Base-by-base conservation (phyloP, 2,113 vertebrate genomes). In the Brienomyrus brachyistius region DNA sequence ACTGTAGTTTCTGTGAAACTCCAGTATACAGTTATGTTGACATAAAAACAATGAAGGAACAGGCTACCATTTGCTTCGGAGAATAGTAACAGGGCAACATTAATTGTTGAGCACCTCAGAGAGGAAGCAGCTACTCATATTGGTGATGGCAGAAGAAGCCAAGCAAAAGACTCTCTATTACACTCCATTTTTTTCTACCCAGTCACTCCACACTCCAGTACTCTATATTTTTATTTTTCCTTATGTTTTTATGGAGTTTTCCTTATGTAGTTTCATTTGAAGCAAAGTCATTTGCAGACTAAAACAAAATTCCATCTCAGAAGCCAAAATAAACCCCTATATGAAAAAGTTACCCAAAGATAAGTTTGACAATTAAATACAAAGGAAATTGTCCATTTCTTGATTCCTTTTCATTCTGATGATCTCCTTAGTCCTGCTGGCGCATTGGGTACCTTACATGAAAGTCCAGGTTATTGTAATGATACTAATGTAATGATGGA, bases 241-340 rank as follows among this genome's bases (percentile, higher is more conserved):
- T 31, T 31, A 31, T 31, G 31, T 31, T 31, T 31, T 31, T 31
- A 31, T 31, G 31, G 90, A 92, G 93, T 93, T 95, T 94, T 93
- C 92, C 92, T 95, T 94, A 92, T 92, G 92, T 94, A 93, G 93
- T 93, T 95, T 95, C 94, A 91, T 94, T 95, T 93, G 92, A 94
- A 94, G 92, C 91, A 70, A 88, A 92, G 92, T 93, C 92, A 93
- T 95, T 95, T 94, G 94, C 93, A 94, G 91, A 93, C 91, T 93
- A 94, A 94, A 95, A 95, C 93, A 95, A 95, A 96, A 93, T 92
- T 95, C 95, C 92, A 95, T 95, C 93, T 94, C 90, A 94, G 91
- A 92, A 91, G 95, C 94, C 94, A 95, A 96, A 94, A 93, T 92
- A 95, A 96, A 95, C 92, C 92, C 87, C 91, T 52, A 86, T 89